Conservation (phyloP, 2,888 invertebrate species). For the Cosmia pyralina region DNA sequence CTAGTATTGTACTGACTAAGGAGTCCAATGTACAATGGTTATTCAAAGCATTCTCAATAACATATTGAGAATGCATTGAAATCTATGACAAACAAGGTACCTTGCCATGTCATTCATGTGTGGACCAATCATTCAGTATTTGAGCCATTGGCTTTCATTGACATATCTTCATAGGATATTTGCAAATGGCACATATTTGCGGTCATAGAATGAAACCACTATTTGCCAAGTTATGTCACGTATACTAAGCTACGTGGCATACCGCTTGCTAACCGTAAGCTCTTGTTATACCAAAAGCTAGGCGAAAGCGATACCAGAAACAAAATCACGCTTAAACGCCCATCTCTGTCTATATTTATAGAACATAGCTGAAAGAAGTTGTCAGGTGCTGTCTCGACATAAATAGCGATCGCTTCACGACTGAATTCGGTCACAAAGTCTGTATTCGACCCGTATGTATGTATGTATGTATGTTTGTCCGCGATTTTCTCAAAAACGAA, state of each 20-base stretch:
- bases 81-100: slow-evolving; percentile 92
- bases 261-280: neutral
- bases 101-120: slow-evolving; percentile 93
- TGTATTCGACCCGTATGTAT: no score
- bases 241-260: slow-evolving; percentile 3
- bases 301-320: neutral
- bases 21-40: slow-evolving; percentile 96
- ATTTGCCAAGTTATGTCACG: slow-evolving; percentile 28
- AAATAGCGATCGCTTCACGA: no score
- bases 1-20: slow-evolving; percentile 94
- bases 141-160: slow-evolving; percentile 96
- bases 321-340: neutral
- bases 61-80: slow-evolving; percentile 91
- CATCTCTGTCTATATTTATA: no score
- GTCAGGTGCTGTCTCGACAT: no score
- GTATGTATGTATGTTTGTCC: no score
- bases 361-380: neutral
- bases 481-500: no score
- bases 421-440: no score
- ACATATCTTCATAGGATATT: slow-evolving; percentile 5
- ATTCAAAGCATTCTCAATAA: slow-evolving; percentile 93
- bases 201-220: slow-evolving; percentile 10
- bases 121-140: slow-evolving; percentile 93
- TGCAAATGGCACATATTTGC: slow-evolving; percentile 25
- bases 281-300: neutral